Base-by-base conservation (phyloP, 2,888 invertebrate genomes). In the Drosophila colorata region DNA sequence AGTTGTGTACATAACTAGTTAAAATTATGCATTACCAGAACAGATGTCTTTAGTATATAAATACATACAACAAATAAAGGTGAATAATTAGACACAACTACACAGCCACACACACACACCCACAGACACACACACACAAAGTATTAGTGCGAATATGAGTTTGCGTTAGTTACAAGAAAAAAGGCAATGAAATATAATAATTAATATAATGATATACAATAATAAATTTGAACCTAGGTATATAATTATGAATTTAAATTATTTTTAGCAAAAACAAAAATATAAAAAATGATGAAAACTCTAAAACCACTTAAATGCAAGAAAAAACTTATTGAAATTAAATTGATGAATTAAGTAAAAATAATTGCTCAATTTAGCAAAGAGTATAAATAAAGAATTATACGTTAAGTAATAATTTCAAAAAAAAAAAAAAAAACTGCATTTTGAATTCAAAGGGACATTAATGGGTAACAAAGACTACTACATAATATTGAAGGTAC, bases 311-410 rank as follows among this genome's bases (percentile, higher is more conserved):
- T 80, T 78, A 76, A 75, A 87, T 56, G 59, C 78, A 82, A 74
- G 43, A 65, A 67, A 59, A 64, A 65, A 78, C 73, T 80, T 83
- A 86, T 86, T 74, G 71, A 83, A 75, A 81, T 69, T 70, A 79
- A 78, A 87, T 76, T 83, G 87, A 85, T 74, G 83, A 78, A 84
- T 80, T 84, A 84, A 86, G 82, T 80, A 88, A 90, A 90, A 81
- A 81, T 78, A 90, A 91, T 91, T 91, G 91, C 91, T 91, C 91
- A 91, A 91, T 91, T 91, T 90, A 91, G 91, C 91, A 90, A 85
- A 89, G 88, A 85, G 87, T 87, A 87, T 76, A 85, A 85, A 86
- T 87, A 90, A 90, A 90, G 82, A 90, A 91, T 91, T 90, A 91
- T 90, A 90, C 91, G 91, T 91, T 91, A 91, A 91, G 91, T 87